A percentile compares a stretch with the other conserved stretches of the same genome.
Evolutionary conservation across 2,888 invertebrate species (phyloP).

Genomic region (Rapana venosa): DNA sequence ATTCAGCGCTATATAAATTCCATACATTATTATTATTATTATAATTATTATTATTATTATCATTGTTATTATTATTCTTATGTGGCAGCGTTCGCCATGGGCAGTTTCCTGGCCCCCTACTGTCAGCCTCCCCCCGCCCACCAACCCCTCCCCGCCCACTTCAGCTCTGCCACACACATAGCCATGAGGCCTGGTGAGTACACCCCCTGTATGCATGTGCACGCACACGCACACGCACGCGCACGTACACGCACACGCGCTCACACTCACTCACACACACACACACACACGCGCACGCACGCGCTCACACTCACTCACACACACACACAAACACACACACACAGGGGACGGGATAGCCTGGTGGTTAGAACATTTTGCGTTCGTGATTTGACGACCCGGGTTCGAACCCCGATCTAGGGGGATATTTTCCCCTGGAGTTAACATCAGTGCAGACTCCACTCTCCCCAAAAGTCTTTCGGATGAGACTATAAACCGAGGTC

Average conservation of each 20-base stretch:
- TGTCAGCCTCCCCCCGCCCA: constrained; percentile 68
- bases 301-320: background rate
- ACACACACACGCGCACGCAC: background rate
- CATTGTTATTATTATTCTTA: background rate
- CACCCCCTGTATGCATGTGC: background rate
- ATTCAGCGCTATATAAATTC: too few species aligned
- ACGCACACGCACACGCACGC: background rate
- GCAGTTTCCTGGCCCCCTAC: constrained; percentile 25
- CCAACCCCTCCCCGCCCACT: constrained; percentile 71
- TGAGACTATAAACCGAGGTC: too few species aligned
- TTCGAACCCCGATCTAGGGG: too few species aligned
- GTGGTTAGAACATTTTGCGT: too few species aligned
- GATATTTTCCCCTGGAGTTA: too few species aligned
- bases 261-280: background rate
- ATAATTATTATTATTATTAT: too few species aligned
- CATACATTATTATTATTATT: too few species aligned
- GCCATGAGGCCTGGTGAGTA: constrained; percentile 72
- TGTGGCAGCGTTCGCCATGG: constrained; percentile 15
- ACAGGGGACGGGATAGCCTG: too few species aligned
- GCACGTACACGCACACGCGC: background rate
- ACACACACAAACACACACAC: constrained; percentile 16
- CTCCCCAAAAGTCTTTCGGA: too few species aligned
- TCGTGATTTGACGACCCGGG: too few species aligned
- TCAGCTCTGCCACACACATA: constrained; percentile 71
- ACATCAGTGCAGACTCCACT: too few species aligned